phyloP scores from a whole-genome alignment of 1,140 invertebrate species.

The Metopolophium dirhodum region DNA sequence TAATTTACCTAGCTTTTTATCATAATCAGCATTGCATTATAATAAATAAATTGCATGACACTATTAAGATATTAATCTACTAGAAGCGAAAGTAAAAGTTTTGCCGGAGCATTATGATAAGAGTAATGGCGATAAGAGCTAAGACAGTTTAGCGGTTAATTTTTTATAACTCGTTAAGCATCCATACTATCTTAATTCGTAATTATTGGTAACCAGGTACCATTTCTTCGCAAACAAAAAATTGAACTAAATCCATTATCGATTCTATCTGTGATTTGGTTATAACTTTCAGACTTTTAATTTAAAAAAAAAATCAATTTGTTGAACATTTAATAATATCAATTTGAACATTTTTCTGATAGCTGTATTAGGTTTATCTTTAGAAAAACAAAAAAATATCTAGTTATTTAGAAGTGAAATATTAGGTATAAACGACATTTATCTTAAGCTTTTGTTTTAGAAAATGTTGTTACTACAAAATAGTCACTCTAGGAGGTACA shows the following conservation, averaged over 20 bases:
- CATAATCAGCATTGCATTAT: too few relatives aligned
- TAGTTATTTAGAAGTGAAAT: too few relatives aligned
- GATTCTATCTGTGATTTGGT: neutral
- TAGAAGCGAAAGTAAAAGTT: too few relatives aligned
- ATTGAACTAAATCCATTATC: neutral
- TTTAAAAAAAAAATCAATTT: neutral
- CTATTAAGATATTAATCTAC: too few relatives aligned
- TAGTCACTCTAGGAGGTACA: neutral
- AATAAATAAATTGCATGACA: too few relatives aligned
- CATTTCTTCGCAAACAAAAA: neutral
- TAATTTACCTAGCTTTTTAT: too few relatives aligned
- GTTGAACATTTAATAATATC: neutral
- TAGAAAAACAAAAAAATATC: neutral
- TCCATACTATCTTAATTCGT: neutral
- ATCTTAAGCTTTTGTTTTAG: too few relatives aligned
- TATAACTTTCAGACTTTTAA: neutral
- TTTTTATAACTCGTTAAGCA: neutral
- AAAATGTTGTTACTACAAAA: too few relatives aligned
- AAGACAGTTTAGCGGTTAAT: neutral
- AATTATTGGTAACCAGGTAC: neutral
- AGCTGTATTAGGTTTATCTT: neutral
- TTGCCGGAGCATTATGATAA: too few relatives aligned
- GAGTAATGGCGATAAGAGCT: neutral
- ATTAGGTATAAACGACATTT: too few relatives aligned
- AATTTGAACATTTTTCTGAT: neutral